Percentiles rank a stretch among this genome's conserved stretches.
Evolutionary conservation across 2,113 vertebrate species (phyloP).

Genomic region (Periophthalmodon schlosseri): DNA sequence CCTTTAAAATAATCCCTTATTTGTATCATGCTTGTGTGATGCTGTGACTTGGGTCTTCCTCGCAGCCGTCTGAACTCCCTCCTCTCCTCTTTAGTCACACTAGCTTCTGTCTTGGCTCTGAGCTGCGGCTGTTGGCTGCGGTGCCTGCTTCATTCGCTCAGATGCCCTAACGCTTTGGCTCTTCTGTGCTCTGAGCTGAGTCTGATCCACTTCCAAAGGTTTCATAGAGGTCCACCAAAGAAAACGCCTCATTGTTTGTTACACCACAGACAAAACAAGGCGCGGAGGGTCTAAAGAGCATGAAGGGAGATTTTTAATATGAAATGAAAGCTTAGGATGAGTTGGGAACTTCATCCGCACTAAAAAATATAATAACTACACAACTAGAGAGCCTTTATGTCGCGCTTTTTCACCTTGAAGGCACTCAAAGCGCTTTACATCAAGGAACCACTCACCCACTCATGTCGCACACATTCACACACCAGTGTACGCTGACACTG

Average conservation of each 20-base stretch:
- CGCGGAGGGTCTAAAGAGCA: background rate
- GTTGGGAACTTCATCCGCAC: no score
- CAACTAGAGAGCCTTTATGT: no score
- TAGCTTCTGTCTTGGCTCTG: background rate
- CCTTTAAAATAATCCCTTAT: background rate
- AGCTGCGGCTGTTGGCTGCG: background rate
- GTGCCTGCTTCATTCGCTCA: background rate
- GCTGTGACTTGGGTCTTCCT: background rate
- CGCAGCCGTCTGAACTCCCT: background rate
- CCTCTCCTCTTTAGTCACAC: background rate
- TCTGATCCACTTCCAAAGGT: background rate
- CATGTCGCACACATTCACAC: no score
- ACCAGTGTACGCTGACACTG: no score
- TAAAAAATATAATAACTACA: no score
- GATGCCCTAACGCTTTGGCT: background rate
- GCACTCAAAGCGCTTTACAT: no score
- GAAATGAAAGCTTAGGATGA: no score
- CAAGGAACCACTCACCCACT: no score
- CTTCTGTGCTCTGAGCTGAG: background rate
- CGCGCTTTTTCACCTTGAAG: no score
- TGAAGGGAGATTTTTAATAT: background rate
- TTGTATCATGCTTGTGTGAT: background rate
- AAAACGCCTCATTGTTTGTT: background rate
- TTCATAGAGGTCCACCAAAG: background rate
- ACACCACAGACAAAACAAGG: background rate